Conservation (phyloP, 2,113 vertebrate genomes). For the Eulacestoma nigropectus region DNA sequence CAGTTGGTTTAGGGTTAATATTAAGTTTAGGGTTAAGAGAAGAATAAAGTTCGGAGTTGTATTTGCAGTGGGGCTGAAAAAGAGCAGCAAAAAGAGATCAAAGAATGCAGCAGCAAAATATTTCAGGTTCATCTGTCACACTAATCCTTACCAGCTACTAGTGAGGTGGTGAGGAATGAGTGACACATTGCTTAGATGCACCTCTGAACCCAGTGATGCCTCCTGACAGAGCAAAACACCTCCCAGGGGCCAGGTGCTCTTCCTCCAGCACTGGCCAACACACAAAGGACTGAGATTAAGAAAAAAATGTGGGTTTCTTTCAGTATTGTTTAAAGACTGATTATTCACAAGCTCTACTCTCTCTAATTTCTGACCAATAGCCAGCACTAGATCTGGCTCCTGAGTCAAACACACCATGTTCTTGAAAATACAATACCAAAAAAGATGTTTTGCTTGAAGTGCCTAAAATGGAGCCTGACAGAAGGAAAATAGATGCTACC, state of each 20-base stretch:
- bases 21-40: neutral
- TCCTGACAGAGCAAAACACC: neutral
- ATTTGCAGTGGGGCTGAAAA: neutral
- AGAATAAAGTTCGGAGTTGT: neutral
- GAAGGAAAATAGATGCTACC: neutral
- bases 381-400: neutral
- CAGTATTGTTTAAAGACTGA: neutral
- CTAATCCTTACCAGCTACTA: neutral
- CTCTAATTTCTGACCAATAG: neutral
- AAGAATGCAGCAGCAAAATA: neutral
- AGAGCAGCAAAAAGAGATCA: neutral
- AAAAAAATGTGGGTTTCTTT: neutral
- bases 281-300: neutral
- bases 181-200: neutral
- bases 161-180: neutral
- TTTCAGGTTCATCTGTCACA: neutral
- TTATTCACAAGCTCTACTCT: neutral
- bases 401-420: neutral
- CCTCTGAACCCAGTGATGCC: neutral
- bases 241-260: neutral
- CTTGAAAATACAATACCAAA: neutral
- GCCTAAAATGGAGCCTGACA: neutral
- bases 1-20: neutral
- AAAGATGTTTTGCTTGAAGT: neutral
- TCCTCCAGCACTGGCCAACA: neutral